Percentiles rank a stretch among this genome's conserved stretches.
These are phyloP conservation scores for Spheniscus humboldti DNA, from an alignment of 2,797 vertebrate species.

Conservation along the genomic window DNA sequence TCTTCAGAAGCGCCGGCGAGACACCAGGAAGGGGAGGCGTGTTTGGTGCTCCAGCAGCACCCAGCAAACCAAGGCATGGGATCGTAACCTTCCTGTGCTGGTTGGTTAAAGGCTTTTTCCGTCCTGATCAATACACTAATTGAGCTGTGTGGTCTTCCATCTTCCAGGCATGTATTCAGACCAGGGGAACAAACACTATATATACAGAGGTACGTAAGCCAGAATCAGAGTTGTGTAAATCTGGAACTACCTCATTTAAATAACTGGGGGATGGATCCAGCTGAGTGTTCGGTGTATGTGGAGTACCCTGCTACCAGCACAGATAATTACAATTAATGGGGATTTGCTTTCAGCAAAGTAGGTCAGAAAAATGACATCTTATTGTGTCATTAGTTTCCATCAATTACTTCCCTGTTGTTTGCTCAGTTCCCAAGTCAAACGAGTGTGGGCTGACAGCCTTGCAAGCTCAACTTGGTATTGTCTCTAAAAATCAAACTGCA, in stretches of 20 bases:
- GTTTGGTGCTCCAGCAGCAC: not conserved
- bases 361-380: slow-evolving; percentile 51
- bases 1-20: not conserved
- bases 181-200: slow-evolving; percentile 13
- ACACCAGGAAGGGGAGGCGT: accelerated
- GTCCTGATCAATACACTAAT: not conserved
- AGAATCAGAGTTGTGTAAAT: slow-evolving; percentile 14
- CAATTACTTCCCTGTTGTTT: slow-evolving; percentile 56
- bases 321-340: slow-evolving; percentile 45
- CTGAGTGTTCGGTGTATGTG: not conserved
- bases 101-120: not conserved
- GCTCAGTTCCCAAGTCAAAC: slow-evolving; percentile 44
- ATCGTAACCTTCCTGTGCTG: not conserved
- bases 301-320: not conserved
- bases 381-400: slow-evolving; percentile 51
- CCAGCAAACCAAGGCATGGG: not conserved
- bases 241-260: slow-evolving; percentile 27
- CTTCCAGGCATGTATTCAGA: slow-evolving; percentile 48
- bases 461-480: slow-evolving; percentile 45
- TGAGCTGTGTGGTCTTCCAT: slow-evolving; percentile 30
- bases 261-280: not conserved
- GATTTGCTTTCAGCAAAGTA: slow-evolving; percentile 46
- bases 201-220: not conserved
- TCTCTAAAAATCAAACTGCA: slow-evolving; percentile 51
- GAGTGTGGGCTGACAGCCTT: slow-evolving; percentile 35